These are phyloP conservation scores for Vannuccia rotundouncinata DNA, from an alignment of 2,888 invertebrate species.

Conservation along the genomic window DNA sequence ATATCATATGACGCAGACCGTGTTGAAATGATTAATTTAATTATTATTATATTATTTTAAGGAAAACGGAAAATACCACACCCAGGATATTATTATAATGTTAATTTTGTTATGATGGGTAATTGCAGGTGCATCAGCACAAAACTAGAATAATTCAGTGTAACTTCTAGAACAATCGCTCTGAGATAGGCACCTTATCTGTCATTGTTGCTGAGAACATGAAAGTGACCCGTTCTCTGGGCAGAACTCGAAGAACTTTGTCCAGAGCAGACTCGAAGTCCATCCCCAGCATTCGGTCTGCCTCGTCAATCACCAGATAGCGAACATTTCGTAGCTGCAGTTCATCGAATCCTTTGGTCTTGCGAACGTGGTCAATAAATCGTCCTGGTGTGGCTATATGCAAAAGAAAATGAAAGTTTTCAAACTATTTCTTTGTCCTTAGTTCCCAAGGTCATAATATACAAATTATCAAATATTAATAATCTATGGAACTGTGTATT, in stretches of 20 bases:
- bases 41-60: too few relatives aligned
- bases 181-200: conserved; percentile 58
- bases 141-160: too few relatives aligned
- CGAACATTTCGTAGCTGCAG: conserved; percentile 67
- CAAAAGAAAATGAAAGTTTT: conserved; percentile 18
- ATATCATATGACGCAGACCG: too few relatives aligned
- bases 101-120: too few relatives aligned
- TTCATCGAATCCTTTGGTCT: conserved; percentile 93
- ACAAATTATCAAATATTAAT: too few relatives aligned
- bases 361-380: conserved; percentile 88
- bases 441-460: too few relatives aligned
- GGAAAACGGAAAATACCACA: too few relatives aligned
- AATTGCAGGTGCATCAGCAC: too few relatives aligned
- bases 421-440: too few relatives aligned
- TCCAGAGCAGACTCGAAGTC: conserved; percentile 90
- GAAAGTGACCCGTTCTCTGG: conserved; percentile 80
- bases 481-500: too few relatives aligned
- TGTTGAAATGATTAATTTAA: too few relatives aligned
- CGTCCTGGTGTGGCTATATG: conserved; percentile 83
- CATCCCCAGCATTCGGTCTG: conserved; percentile 95
- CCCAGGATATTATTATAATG: too few relatives aligned
- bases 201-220: conserved; percentile 99
- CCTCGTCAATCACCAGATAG: conserved; percentile 88
- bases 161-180: not conserved
- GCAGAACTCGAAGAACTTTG: conserved; percentile 60